A percentile compares a stretch with the other conserved stretches of the same genome.
These are phyloP conservation scores for Argopecten irradians DNA, from an alignment of 1,140 invertebrate species.

Conservation along the genomic window DNA sequence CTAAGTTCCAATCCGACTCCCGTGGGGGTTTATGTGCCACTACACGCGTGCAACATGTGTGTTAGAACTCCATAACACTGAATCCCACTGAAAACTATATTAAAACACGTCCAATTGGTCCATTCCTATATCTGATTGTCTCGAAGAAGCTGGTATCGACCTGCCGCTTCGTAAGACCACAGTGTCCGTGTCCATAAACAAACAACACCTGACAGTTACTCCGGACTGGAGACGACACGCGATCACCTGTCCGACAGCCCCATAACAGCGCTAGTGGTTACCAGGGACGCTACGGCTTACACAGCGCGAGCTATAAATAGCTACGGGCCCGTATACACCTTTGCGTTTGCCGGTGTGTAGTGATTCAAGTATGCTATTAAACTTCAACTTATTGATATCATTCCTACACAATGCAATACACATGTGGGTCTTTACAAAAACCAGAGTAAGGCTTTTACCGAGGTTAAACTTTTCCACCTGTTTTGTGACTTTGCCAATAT, in stretches of 20 bases:
- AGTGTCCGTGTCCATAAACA: not conserved
- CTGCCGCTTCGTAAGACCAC: not conserved
- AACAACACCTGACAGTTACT: not conserved
- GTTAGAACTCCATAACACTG: not conserved
- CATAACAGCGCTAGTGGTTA: not conserved
- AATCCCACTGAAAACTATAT: not conserved
- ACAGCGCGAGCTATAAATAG: not conserved
- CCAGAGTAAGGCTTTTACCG: not conserved
- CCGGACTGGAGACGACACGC: not conserved
- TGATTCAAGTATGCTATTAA: constrained; percentile 18
- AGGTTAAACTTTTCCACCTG: not conserved
- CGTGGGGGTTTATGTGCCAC: not conserved
- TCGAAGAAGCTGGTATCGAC: not conserved
- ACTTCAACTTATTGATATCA: constrained; percentile 18
- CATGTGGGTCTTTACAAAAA: not conserved
- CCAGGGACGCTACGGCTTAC: constrained; percentile 13
- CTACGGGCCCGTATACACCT: not conserved
- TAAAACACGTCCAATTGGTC: not conserved
- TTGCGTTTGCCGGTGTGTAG: not conserved
- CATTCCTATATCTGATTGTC: not conserved
- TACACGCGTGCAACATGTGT: not conserved
- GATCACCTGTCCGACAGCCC: not conserved
- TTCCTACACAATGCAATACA: not conserved
- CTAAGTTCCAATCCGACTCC: not conserved
- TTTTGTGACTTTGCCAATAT: constrained; percentile 11